Base-by-base conservation (phyloP, 2,113 vertebrate genomes). In the Microcebus ravelobensis region DNA sequence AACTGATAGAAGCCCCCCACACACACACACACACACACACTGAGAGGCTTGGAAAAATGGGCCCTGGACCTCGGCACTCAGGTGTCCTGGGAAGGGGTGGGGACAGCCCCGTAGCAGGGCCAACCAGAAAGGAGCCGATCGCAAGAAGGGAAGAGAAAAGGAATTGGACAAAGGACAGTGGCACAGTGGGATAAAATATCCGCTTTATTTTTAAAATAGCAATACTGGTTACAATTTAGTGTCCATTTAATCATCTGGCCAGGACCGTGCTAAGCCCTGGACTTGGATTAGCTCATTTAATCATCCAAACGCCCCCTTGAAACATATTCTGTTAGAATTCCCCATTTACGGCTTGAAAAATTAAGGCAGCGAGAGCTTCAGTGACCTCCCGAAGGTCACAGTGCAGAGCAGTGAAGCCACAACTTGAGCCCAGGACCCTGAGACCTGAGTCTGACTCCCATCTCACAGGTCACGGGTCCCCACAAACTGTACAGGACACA, bases 131-230 rank as follows among this genome's bases (percentile, higher is more conserved):
- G 34, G 42, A 48, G 18, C 55, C 52, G 5, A 3, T 1, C 2
- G 2, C 9, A 0, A 8, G n/a, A 52, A 8, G 52, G 57, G 21
- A 21, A 8, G 6, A 23, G 12, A 15, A 23, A 74, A 11, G n/a
- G 36, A 1, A 25, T 0, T 0, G 2, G 12, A 76, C 13, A 10
- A 5, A 31, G 34, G 1, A n/a, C 21, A 0, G 2, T 7, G 14
- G 67, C 76, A 71, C 10, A 0, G 21, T 2, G 0, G 13, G 0
- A 18, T 34, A 55, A 36, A 91, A 55, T 4, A 42, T 7, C 45
- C 15, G 42, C 39, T 52, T 71, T 21, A 17, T 61, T 70, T 68
- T 82, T 21, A 20, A 73, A 82, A 31, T 8, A 63, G 18, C 17
- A 1, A 0, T 5, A 5, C 27, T 15, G 25, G 7, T 74, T 29